A percentile compares a stretch with the other conserved stretches of the same genome.
Evolutionary conservation across 2,888 invertebrate species (phyloP).

Genomic region (Cheilosia scutellata): DNA sequence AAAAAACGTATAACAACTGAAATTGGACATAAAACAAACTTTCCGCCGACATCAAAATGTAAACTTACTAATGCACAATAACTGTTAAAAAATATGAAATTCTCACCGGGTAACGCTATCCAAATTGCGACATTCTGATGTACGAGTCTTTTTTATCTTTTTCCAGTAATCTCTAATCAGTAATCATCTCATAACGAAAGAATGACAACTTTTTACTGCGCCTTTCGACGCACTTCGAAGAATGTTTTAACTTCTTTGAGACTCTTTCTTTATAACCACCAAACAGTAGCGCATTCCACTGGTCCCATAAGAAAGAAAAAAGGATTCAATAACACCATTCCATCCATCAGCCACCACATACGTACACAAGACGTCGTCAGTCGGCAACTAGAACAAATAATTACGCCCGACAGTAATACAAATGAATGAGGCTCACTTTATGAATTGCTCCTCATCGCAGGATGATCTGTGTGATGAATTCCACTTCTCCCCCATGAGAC

Average conservation of each 20-base stretch:
- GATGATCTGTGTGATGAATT: conserved; percentile 27
- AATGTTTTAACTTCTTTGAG: neutral
- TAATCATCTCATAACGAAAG: conserved; percentile 1
- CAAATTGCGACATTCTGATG: too few species aligned
- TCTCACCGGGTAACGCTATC: too few species aligned
- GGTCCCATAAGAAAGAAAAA: conserved; percentile 7
- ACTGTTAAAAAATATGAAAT: too few species aligned
- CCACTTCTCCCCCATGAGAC: conserved; percentile 24
- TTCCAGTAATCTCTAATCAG: conserved; percentile 11
- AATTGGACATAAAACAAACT: too few species aligned
- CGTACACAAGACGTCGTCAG: conserved; percentile 12
- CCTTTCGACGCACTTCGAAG: neutral
- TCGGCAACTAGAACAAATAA: conserved; percentile 26
- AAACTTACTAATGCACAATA: too few species aligned
- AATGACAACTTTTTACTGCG: conserved; percentile 18
- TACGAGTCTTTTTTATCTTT: neutral
- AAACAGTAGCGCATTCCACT: conserved; percentile 40
- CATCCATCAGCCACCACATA: conserved; percentile 16
- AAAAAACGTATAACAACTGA: too few species aligned
- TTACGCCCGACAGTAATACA: conserved; percentile 11
- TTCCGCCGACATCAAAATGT: too few species aligned
- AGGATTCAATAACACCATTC: conserved; percentile 42
- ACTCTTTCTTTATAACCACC: neutral
- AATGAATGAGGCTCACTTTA: conserved; percentile 5
- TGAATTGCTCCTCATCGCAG: conserved; percentile 12